These are phyloP conservation scores for Mamestra configurata DNA, from an alignment of 1,140 invertebrate genomes.

Conservation along the genomic window DNA sequence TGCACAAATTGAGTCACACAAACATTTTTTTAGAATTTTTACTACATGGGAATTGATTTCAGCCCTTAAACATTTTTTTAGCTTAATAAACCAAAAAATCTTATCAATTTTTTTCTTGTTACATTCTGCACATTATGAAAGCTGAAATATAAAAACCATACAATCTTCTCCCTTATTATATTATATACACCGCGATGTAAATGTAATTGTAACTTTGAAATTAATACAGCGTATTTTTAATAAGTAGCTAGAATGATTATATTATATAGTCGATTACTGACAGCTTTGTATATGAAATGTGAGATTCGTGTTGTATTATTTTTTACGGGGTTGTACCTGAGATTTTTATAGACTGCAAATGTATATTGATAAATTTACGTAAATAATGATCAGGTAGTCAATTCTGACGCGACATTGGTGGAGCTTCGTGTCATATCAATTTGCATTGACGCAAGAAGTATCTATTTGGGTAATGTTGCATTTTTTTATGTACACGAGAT, in stretches of 20 bases:
- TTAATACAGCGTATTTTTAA: slow-evolving; percentile 39
- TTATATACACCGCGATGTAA: slow-evolving; percentile 11
- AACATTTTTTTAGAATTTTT: slow-evolving; percentile 58
- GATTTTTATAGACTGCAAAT: slow-evolving; percentile 50
- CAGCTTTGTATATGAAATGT: slow-evolving; percentile 40
- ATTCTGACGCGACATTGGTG: neutral
- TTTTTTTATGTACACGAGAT: neutral
- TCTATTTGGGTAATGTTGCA: slow-evolving; percentile 8
- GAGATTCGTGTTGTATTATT: slow-evolving; percentile 45
- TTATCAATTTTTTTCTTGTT: neutral
- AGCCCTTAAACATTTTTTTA: neutral
- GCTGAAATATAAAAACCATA: neutral
- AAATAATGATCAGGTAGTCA: slow-evolving; percentile 15
- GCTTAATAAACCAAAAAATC: neutral
- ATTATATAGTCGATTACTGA: slow-evolving; percentile 16
- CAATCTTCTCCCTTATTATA: slow-evolving; percentile 3
- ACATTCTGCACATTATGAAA: neutral
- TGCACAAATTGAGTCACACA: slow-evolving; percentile 74
- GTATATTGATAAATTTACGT: slow-evolving; percentile 43
- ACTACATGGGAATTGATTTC: slow-evolving; percentile 36
- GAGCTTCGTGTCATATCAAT: neutral
- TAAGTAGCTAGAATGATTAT: slow-evolving; percentile 52
- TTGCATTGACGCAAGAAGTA: slow-evolving; percentile 20
- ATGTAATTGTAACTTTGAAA: slow-evolving; percentile 42
- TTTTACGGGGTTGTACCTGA: slow-evolving; percentile 55